Conservation (phyloP, 2,113 vertebrate genomes). For the Sapayoa aenigma region DNA sequence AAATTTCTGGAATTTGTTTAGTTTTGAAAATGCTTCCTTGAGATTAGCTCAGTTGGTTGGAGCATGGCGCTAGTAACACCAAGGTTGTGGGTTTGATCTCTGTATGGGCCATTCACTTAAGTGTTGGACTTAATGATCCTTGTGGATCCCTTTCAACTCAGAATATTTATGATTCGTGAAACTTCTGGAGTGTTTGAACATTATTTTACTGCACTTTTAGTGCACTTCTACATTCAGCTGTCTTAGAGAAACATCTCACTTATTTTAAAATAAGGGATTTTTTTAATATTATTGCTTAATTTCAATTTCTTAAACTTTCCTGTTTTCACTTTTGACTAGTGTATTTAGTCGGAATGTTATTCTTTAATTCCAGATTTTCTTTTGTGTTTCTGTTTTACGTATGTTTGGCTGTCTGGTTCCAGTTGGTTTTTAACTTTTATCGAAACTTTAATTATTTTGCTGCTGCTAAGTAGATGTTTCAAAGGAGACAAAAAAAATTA, state of each 20-base stretch:
- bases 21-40: not conserved
- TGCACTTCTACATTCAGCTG: not conserved
- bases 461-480: not conserved
- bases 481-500: not conserved
- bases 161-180: not conserved
- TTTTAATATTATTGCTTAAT: not conserved
- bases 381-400: not conserved
- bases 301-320: not conserved
- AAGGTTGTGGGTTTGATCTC: too few species aligned
- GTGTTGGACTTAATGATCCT: too few species aligned
- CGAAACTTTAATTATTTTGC: not conserved
- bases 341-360: not conserved
- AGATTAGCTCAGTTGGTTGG: too few species aligned
- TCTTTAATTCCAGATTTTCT: not conserved
- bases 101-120: too few species aligned
- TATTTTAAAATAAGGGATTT: not conserved
- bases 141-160: too few species aligned
- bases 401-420: not conserved
- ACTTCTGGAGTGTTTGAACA: not conserved
- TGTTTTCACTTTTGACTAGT: not conserved
- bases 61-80: too few species aligned
- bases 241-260: not conserved
- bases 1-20: not conserved
- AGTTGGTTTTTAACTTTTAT: not conserved
- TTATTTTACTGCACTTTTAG: not conserved